Conservation (phyloP, 1,140 invertebrate genomes). For the Lordiphosa collinella region DNA sequence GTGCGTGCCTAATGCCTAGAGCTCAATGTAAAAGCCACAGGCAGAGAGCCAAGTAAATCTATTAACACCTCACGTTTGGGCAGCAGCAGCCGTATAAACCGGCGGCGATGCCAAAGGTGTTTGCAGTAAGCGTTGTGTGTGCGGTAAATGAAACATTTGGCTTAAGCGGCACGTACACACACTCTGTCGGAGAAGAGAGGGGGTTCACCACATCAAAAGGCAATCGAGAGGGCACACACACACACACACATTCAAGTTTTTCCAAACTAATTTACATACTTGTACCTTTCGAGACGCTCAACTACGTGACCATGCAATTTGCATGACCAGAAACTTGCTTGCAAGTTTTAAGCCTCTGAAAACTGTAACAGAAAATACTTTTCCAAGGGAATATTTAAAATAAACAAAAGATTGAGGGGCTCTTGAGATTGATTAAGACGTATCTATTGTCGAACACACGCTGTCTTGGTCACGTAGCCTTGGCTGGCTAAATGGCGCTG, state of each 20-base stretch:
- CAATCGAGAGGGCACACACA: slow-evolving; percentile 47
- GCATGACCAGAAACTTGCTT: slow-evolving; percentile 24
- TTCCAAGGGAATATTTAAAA: slow-evolving; percentile 46
- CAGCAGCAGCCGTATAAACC: slow-evolving; percentile 5
- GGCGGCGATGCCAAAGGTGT: slow-evolving; percentile 43
- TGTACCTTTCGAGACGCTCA: slow-evolving; percentile 15
- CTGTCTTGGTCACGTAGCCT: slow-evolving; percentile 53
- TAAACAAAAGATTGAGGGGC: slow-evolving; percentile 34
- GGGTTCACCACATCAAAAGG: slow-evolving; percentile 76
- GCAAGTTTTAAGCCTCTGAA: slow-evolving; percentile 21
- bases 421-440: slow-evolving; percentile 74
- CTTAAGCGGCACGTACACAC: slow-evolving; percentile 59
- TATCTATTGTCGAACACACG: slow-evolving; percentile 70
- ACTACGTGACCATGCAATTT: slow-evolving; percentile 65
- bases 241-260: slow-evolving; percentile 37
- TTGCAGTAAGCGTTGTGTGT: slow-evolving; percentile 29
- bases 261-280: slow-evolving; percentile 65
- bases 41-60: slow-evolving; percentile 61
- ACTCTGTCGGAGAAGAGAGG: too few relatives aligned
- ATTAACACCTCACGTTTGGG: slow-evolving; percentile 64
- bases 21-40: slow-evolving; percentile 32
- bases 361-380: background rate
- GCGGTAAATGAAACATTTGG: slow-evolving; percentile 65
- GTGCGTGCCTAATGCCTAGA: slow-evolving; percentile 55
- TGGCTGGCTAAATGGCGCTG: slow-evolving; percentile 1